Evolutionary conservation across 2,113 vertebrate genomes (phyloP).

Genomic region (Cryptotis parvus): DNA sequence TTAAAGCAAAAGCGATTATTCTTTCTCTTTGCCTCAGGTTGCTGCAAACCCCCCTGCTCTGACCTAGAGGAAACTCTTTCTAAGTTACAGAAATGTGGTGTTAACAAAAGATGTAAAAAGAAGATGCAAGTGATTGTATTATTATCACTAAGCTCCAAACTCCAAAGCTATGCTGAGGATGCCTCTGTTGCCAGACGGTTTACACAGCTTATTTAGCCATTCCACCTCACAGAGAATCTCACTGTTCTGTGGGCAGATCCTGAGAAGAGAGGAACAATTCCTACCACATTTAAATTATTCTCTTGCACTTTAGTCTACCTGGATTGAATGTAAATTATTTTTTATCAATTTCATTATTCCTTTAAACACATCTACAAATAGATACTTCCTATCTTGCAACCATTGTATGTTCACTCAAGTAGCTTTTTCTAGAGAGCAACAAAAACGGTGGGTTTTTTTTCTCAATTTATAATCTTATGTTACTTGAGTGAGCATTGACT

Average conservation of each 20-base stretch:
- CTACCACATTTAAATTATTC: slow-evolving; percentile 48
- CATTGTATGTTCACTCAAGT: slow-evolving; percentile 25
- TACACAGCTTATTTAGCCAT: not conserved
- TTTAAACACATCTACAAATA: slow-evolving; percentile 56
- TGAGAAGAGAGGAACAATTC: not conserved
- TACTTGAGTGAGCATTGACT: slow-evolving; percentile 77
- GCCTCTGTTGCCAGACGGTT: not conserved
- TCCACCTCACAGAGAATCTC: not conserved
- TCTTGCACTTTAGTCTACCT: slow-evolving; percentile 25
- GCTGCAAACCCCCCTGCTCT: not conserved
- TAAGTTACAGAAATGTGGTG: slow-evolving; percentile 35
- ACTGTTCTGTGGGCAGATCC: not conserved
- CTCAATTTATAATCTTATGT: slow-evolving; percentile 56
- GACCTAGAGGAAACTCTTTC: slow-evolving; percentile 7
- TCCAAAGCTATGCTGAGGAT: not conserved
- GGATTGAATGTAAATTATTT: not conserved
- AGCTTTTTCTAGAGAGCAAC: slow-evolving; percentile 44
- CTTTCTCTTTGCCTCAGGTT: not conserved
- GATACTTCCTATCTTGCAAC: not conserved
- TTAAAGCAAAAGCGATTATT: slow-evolving; percentile 37
- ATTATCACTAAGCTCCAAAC: slow-evolving; percentile 8
- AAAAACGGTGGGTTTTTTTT: slow-evolving; percentile 29
- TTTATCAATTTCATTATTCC: slow-evolving; percentile 9
- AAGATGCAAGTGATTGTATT: slow-evolving; percentile 12
- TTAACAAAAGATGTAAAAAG: slow-evolving; percentile 40